Evolutionary conservation across 1,140 invertebrate species (phyloP).

Genomic region (Lysiphlebus fabarum): DNA sequence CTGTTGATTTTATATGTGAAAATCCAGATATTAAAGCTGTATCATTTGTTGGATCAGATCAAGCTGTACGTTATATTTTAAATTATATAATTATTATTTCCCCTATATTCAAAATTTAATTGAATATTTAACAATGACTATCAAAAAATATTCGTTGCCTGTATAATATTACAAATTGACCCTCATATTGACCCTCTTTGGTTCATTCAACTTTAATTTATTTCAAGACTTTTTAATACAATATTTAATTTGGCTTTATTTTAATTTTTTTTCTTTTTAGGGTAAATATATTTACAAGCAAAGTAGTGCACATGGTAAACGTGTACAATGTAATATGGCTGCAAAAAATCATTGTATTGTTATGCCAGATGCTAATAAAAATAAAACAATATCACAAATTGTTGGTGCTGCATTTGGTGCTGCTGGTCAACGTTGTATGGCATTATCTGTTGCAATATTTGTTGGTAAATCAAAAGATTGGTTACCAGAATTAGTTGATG

Average conservation of each 20-base stretch:
- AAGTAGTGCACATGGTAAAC: slow-evolving; percentile 80
- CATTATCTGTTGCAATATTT: slow-evolving; percentile 93
- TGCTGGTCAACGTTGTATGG: slow-evolving; percentile 96
- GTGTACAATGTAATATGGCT: slow-evolving; percentile 98
- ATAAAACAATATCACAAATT: slow-evolving; percentile 90
- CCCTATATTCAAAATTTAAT: background rate
- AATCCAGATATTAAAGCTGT: slow-evolving; percentile 94
- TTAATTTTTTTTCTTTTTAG: slow-evolving; percentile 47
- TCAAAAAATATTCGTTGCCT: too few species aligned
- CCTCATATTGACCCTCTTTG: too few species aligned
- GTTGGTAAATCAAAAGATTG: slow-evolving; percentile 87
- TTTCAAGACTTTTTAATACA: too few species aligned
- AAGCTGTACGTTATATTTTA: slow-evolving; percentile 65
- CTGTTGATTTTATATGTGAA: slow-evolving; percentile 97
- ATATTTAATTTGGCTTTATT: too few species aligned
- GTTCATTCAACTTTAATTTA: too few species aligned
- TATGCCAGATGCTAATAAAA: slow-evolving; percentile 96
- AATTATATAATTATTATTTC: slow-evolving; percentile 3
- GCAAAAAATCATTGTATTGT: slow-evolving; percentile 99
- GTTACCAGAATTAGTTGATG: slow-evolving; percentile 88
- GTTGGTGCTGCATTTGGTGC: slow-evolving; percentile 95
- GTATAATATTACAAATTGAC: too few species aligned
- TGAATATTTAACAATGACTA: too few species aligned
- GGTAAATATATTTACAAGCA: slow-evolving; percentile 95
- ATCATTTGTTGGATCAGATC: slow-evolving; percentile 97